A percentile compares a stretch with the other conserved stretches of the same genome.
phyloP scores from a whole-genome alignment of 2,888 invertebrate species.

The Watsonalla cultraria region DNA sequence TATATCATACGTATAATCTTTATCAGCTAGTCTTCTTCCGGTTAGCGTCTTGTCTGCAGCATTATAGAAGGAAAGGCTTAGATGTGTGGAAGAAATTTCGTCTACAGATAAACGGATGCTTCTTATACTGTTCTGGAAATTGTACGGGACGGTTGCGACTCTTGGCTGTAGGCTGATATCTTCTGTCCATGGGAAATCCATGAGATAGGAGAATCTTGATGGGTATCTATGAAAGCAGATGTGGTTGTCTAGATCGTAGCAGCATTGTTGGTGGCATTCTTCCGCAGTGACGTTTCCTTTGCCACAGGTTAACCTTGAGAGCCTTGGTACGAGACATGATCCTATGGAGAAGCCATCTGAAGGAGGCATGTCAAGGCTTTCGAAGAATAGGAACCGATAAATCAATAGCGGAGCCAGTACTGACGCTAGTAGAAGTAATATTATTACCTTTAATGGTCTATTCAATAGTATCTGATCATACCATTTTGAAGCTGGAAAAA shows the following conservation, averaged over 20 bases:
- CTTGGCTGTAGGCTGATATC: constrained; percentile 45
- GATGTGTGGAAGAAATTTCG: constrained; percentile 54
- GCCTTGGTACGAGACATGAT: constrained; percentile 51
- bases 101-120: constrained; percentile 50
- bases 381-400: constrained; percentile 47
- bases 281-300: constrained; percentile 35
- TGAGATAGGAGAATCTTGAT: constrained; percentile 69
- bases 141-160: constrained; percentile 49
- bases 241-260: constrained; percentile 60
- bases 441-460: constrained; percentile 45
- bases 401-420: constrained; percentile 49
- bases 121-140: constrained; percentile 34
- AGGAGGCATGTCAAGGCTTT: constrained; percentile 39
- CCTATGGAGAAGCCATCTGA: constrained; percentile 61
- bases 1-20: constrained; percentile 43
- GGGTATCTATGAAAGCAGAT: constrained; percentile 76
- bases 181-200: constrained; percentile 51
- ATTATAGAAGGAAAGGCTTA: constrained; percentile 55
- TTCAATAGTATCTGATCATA: constrained; percentile 57
- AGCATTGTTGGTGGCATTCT: constrained; percentile 69
- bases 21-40: constrained; percentile 40
- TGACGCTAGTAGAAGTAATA: constrained; percentile 34
- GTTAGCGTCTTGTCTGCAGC: constrained; percentile 22
- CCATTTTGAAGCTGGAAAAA: constrained; percentile 58
- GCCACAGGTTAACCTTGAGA: constrained; percentile 56